Evolutionary conservation across 2,797 vertebrate genomes (phyloP).

Genomic region (Lagocephalus sceleratus): DNA sequence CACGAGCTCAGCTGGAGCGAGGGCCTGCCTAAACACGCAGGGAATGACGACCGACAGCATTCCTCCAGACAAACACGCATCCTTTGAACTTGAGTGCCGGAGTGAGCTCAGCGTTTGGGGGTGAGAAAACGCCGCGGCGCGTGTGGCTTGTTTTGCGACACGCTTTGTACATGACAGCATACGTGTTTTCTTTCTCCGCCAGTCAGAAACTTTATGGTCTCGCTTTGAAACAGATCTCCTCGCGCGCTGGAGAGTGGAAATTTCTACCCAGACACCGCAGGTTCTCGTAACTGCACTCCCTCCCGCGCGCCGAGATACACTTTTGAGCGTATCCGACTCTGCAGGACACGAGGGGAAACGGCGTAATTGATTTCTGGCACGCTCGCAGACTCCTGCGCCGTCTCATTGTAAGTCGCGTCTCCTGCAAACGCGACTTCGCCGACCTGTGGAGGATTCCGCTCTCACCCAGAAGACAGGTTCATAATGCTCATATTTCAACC

Average conservation of each 20-base stretch:
- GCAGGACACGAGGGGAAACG: constrained; percentile 37
- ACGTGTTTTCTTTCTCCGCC: constrained; percentile 18
- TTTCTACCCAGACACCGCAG: constrained; percentile 25
- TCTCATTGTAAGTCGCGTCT: constrained; percentile 62
- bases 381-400: constrained; percentile 54
- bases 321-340: constrained; percentile 24
- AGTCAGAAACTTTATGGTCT: constrained; percentile 20
- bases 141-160: constrained; percentile 20
- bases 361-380: constrained; percentile 65
- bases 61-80: constrained; percentile 50
- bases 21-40: constrained; percentile 57
- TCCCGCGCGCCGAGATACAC: not conserved
- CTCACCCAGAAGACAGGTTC: constrained; percentile 64
- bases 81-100: constrained; percentile 30
- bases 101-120: constrained; percentile 12
- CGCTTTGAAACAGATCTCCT: constrained; percentile 15
- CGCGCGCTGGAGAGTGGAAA: constrained; percentile 22
- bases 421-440: constrained; percentile 55
- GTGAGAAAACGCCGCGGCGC: constrained; percentile 9
- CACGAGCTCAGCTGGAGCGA: constrained; percentile 51
- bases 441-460: constrained; percentile 62
- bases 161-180: constrained; percentile 23
- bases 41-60: constrained; percentile 58
- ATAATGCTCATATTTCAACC: constrained; percentile 66
- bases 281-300: constrained; percentile 10